Percentiles rank a stretch among this genome's conserved stretches.
Evolutionary conservation across 2,113 vertebrate species (phyloP).

Genomic region (Dipodomys merriami): DNA sequence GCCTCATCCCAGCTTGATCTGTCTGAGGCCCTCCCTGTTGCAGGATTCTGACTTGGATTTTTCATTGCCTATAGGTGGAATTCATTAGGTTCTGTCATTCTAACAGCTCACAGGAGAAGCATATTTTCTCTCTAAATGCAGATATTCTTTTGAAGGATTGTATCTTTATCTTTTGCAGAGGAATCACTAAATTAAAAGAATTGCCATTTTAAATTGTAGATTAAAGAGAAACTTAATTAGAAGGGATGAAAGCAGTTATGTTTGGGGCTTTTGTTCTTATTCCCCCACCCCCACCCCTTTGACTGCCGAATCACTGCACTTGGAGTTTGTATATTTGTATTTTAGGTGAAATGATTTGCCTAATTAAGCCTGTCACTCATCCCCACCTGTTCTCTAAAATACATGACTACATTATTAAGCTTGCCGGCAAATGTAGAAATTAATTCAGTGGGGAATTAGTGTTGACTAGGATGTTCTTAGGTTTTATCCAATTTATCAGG

Average conservation of each 20-base stretch:
- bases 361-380: conserved; percentile 75
- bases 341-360: conserved; percentile 78
- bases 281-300: background rate
- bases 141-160: conserved; percentile 75
- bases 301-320: conserved; percentile 69
- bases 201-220: conserved; percentile 71
- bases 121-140: conserved; percentile 66
- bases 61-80: conserved; percentile 67
- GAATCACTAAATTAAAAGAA: conserved; percentile 77
- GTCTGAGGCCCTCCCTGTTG: background rate
- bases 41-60: conserved; percentile 38
- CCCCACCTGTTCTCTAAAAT: conserved; percentile 70
- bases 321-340: conserved; percentile 70
- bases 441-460: conserved; percentile 66
- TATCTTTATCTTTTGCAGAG: conserved; percentile 68
- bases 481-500: conserved; percentile 70
- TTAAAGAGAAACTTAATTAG: conserved; percentile 81
- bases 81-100: conserved; percentile 55
- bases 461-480: conserved; percentile 55
- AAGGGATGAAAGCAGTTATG: conserved; percentile 73
- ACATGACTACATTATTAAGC: conserved; percentile 73
- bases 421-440: conserved; percentile 62
- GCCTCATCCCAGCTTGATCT: fast-evolving
- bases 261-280: conserved; percentile 65
- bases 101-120: conserved; percentile 33